Conservation (phyloP, 2,797 vertebrate genomes). For the Danio choprae region DNA sequence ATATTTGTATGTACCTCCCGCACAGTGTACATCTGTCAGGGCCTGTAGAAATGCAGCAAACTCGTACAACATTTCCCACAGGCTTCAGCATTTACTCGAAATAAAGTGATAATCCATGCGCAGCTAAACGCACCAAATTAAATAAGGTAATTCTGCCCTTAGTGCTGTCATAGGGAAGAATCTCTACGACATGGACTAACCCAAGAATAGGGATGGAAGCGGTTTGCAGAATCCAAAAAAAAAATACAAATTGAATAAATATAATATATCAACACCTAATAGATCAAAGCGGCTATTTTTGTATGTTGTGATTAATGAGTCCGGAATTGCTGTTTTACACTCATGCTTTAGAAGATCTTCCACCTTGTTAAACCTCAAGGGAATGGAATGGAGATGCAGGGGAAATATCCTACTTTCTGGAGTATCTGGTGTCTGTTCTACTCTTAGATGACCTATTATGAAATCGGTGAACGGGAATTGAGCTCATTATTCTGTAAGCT, state of each 20-base stretch:
- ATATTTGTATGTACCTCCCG: background rate
- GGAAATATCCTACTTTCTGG: conserved; percentile 39
- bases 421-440: conserved; percentile 16
- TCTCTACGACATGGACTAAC: no score
- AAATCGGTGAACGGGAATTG: background rate
- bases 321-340: conserved; percentile 15
- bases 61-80: background rate
- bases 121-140: background rate
- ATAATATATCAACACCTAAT: conserved; percentile 38
- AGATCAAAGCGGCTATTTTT: conserved; percentile 51
- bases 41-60: background rate
- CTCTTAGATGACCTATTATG: conserved; percentile 25
- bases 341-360: conserved; percentile 34
- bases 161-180: conserved; percentile 37
- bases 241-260: conserved; percentile 24
- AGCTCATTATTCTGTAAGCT: conserved; percentile 11
- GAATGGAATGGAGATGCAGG: conserved; percentile 12
- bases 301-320: conserved; percentile 49
- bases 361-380: conserved; percentile 34
- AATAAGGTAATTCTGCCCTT: conserved; percentile 16
- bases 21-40: no score
- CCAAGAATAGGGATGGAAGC: no score
- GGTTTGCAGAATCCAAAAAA: background rate
- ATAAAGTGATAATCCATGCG: conserved; percentile 14
- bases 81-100: conserved; percentile 20